Evolutionary conservation across 1,140 invertebrate species (phyloP).

Genomic region (Eueides isabella): DNA sequence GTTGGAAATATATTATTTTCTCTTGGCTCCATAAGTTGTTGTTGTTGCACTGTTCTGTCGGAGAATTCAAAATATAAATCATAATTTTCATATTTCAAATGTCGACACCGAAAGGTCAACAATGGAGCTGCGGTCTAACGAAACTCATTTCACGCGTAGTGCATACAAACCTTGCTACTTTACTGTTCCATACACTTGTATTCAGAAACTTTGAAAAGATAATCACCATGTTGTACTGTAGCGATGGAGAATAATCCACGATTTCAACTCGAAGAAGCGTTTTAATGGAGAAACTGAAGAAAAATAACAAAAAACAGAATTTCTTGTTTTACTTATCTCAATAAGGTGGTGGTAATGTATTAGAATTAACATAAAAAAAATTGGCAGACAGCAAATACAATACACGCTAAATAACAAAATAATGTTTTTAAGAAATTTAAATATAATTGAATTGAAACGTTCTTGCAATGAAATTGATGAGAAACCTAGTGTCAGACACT

Average conservation of each 20-base stretch:
- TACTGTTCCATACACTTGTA: constrained; percentile 24
- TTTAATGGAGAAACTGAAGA: neutral
- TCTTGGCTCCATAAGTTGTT: neutral
- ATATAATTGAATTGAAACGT: too few relatives aligned
- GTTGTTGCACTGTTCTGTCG: neutral
- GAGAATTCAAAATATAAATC: neutral
- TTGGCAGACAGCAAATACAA: too few relatives aligned
- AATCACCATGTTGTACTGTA: constrained; percentile 7
- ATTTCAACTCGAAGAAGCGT: neutral
- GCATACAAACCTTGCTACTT: constrained; percentile 17
- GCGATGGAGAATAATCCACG: neutral
- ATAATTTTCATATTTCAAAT: constrained; percentile 17
- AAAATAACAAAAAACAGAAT: too few relatives aligned
- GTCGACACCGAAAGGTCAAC: constrained; percentile 25
- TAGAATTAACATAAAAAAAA: too few relatives aligned
- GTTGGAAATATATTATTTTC: neutral
- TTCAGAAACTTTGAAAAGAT: constrained; percentile 22
- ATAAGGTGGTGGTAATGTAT: too few relatives aligned
- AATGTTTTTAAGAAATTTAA: too few relatives aligned
- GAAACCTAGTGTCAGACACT: too few relatives aligned
- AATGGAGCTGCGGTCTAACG: constrained; percentile 21
- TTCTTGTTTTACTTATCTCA: too few relatives aligned
- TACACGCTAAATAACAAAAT: too few relatives aligned
- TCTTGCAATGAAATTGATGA: too few relatives aligned
- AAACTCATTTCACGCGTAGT: constrained; percentile 39